These are phyloP conservation scores for Sebastes oblongus DNA, from an alignment of 2,797 vertebrate genomes.

Conservation along the genomic window DNA sequence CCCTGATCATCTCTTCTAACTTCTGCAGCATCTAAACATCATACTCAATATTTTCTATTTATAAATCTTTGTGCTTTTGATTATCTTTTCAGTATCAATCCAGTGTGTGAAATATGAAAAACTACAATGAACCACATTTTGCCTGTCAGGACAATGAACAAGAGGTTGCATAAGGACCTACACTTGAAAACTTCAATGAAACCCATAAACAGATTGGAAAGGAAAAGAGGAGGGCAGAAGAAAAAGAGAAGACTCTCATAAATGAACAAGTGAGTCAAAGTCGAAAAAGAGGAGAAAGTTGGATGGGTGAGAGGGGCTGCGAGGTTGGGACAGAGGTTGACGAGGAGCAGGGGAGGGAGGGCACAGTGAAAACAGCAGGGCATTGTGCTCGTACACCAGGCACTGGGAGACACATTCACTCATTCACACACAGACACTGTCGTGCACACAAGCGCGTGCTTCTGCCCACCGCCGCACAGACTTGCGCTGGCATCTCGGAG, in stretches of 20 bases:
- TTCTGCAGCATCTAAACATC: slow-evolving; percentile 79
- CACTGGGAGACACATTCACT: slow-evolving; percentile 86
- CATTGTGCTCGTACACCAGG: slow-evolving; percentile 86
- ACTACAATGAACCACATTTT: slow-evolving; percentile 31
- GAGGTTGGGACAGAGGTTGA: slow-evolving; percentile 72
- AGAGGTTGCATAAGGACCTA: slow-evolving; percentile 31
- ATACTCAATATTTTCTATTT: not conserved
- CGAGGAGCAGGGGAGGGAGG: slow-evolving; percentile 68
- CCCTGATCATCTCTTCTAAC: slow-evolving; percentile 75
- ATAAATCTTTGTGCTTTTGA: not conserved
- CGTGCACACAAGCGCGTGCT: slow-evolving; percentile 77
- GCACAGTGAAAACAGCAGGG: slow-evolving; percentile 77
- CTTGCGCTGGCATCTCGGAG: slow-evolving; percentile 74
- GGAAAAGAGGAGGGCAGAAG: slow-evolving; percentile 41
- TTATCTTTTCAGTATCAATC: not conserved
- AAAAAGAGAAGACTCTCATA: slow-evolving; percentile 67
- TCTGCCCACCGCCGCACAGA: slow-evolving; percentile 83
- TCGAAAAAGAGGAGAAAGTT: slow-evolving; percentile 69
- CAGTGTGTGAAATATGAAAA: not conserved
- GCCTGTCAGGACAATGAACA: slow-evolving; percentile 24
- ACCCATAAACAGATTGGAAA: slow-evolving; percentile 64
- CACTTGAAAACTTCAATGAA: slow-evolving; percentile 64
- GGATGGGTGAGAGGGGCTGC: slow-evolving; percentile 60
- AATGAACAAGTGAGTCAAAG: slow-evolving; percentile 71
- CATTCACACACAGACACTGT: slow-evolving; percentile 77